Evolutionary conservation across 2,113 vertebrate species (phyloP).

Genomic region (Nematolebias whitei): DNA sequence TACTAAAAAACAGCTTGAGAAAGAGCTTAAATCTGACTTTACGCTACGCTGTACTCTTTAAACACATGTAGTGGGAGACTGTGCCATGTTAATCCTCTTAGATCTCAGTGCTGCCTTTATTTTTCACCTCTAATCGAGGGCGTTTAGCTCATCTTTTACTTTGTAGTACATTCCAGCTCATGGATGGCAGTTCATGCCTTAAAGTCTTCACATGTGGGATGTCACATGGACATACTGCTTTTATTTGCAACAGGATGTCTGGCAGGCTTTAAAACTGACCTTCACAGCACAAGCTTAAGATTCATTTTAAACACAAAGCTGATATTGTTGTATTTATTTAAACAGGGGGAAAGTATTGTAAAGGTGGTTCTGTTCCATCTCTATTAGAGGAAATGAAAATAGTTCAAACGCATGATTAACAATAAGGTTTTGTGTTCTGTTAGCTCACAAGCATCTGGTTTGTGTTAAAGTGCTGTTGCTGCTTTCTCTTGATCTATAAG

Average conservation of each 20-base stretch:
- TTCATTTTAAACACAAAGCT: neutral
- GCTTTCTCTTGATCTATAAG: slow-evolving; percentile 31
- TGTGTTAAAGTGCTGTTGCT: slow-evolving; percentile 19
- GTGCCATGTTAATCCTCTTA: slow-evolving; percentile 37
- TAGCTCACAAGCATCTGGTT: slow-evolving; percentile 48
- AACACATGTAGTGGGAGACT: slow-evolving; percentile 1
- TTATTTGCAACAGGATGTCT: slow-evolving; percentile 19
- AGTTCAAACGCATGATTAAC: slow-evolving; percentile 28
- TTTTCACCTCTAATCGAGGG: slow-evolving; percentile 10
- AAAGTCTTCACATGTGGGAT: slow-evolving; percentile 28
- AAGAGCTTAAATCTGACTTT: slow-evolving; percentile 14
- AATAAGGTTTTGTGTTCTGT: slow-evolving; percentile 50
- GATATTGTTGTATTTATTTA: neutral
- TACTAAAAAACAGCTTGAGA: neutral
- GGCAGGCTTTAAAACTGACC: slow-evolving; percentile 11
- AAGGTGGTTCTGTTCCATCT: neutral
- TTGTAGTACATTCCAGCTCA: slow-evolving; percentile 17
- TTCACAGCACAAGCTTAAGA: neutral
- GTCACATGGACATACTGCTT: slow-evolving; percentile 38
- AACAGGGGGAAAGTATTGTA: neutral
- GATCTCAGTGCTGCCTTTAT: slow-evolving; percentile 7
- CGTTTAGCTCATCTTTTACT: slow-evolving; percentile 14
- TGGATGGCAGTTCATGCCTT: slow-evolving; percentile 14
- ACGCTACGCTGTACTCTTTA: slow-evolving; percentile 7
- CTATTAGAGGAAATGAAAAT: slow-evolving; percentile 25